These are phyloP conservation scores for Xenotilapia longispinis DNA, from an alignment of 2,113 vertebrate genomes.

Conservation along the genomic window DNA sequence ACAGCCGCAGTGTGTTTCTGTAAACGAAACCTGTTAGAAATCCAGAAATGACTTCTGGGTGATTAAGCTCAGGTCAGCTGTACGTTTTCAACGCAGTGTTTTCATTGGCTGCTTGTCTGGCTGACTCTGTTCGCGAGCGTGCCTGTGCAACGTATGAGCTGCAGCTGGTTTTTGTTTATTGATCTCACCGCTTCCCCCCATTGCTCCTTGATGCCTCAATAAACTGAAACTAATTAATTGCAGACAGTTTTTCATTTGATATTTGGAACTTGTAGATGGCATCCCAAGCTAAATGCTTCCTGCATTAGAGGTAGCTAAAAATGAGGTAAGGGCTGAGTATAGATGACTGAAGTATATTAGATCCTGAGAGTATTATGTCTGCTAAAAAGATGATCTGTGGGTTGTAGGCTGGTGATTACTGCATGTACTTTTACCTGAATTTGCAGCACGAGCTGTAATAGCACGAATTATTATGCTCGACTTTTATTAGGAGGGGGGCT, in stretches of 20 bases:
- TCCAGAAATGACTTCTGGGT: slow-evolving; percentile 2
- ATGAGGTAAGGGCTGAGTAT: not conserved
- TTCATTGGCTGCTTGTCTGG: not conserved
- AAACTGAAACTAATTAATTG: not conserved
- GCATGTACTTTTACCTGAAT: not conserved
- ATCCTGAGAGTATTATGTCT: not conserved
- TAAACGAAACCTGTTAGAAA: not conserved
- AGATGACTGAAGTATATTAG: not conserved
- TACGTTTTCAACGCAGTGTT: not conserved
- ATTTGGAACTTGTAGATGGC: not conserved
- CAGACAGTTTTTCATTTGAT: not conserved
- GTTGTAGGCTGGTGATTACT: not conserved
- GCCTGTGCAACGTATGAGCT: not conserved
- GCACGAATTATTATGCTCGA: not conserved
- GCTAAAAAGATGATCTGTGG: not conserved
- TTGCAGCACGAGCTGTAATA: not conserved
- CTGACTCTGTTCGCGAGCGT: not conserved
- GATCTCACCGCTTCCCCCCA: not conserved
- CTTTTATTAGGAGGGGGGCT: not conserved
- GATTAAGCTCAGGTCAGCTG: slow-evolving; percentile 15
- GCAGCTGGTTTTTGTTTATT: not conserved
- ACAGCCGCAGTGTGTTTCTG: not conserved
- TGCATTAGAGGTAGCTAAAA: not conserved
- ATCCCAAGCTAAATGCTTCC: not conserved
- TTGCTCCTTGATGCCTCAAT: not conserved